Evolutionary conservation across 1,140 invertebrate genomes (phyloP), one percentile per base, ranked within the genome.

Genomic region (Stegodyphus dumicola): DNA sequence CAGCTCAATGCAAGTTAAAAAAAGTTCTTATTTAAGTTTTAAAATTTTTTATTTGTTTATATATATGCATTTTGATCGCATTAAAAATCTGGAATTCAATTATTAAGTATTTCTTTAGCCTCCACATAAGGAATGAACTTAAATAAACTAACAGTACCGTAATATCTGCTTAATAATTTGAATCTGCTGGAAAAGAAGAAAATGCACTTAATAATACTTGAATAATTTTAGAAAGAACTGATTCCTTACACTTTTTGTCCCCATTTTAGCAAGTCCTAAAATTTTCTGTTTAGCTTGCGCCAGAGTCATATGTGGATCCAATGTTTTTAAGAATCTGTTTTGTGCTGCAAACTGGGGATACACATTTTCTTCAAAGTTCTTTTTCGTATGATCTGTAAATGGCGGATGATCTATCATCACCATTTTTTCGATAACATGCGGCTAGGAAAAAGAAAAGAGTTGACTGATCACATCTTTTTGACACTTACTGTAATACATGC

Each of bases 341-440:
- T 74, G 71, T 15, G 51, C 13, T 5, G 13, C 15, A 17, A 54
- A 74, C n/a, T 74, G 71, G 5, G 71, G 52, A n/a, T 17, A 7
- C 5, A 74, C 71, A 53, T 54, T 53, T n/a, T 74, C 52, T n/a
- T 7, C n/a, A 52, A 9, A 56, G n/a, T n/a, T 17, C 7, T 53
- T 54, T 15, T 54, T 18, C 6, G 3, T 74, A 15, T 17, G 18
- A 17, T 74, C 71, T 5, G 6, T 6, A 18, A 54, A 74, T 15
- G 71, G 71, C 33, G 51, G 9, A 18, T 74, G 71, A 18, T 74
- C 71, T 5, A 74, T 74, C 71, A 74, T 54, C 5, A 74, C 71
- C 10, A 74, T 74, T 56, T 74, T 74, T 74, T 74, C 71, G 13
- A 74, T 33, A 7, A 5, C 10, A 17, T 74, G 11, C 9, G 71